phyloP scores from a whole-genome alignment of 2,888 invertebrate species.

The Deilephila porcellus region DNA sequence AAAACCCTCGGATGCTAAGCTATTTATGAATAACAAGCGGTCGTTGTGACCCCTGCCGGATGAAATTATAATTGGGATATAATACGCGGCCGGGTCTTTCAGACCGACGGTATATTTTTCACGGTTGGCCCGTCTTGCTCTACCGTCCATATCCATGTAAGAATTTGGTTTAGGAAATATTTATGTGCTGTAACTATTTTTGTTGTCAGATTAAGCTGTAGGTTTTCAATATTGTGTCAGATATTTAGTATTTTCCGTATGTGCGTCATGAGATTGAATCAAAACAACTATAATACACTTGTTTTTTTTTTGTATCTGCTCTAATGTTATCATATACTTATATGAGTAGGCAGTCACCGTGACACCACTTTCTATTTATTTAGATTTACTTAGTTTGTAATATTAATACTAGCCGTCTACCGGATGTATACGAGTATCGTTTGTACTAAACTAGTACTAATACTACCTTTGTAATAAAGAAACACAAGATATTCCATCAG shows the following conservation, averaged over 20 bases:
- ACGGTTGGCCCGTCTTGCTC: not conserved
- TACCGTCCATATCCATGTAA: not conserved
- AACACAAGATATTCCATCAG: not conserved
- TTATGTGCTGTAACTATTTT: not conserved
- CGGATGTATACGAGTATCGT: too few relatives aligned
- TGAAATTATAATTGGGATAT: slow-evolving; percentile 74
- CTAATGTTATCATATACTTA: too few relatives aligned
- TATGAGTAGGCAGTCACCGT: too few relatives aligned
- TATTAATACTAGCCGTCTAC: too few relatives aligned
- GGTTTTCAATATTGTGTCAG: too few relatives aligned
- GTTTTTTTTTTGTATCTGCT: too few relatives aligned
- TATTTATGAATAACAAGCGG: slow-evolving; percentile 76
- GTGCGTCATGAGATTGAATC: too few relatives aligned
- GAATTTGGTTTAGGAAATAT: not conserved
- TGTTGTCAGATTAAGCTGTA: not conserved
- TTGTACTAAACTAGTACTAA: not conserved
- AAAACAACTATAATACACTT: too few relatives aligned
- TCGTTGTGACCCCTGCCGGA: slow-evolving; percentile 59
- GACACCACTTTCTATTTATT: too few relatives aligned
- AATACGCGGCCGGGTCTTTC: slow-evolving; percentile 27
- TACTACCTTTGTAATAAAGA: not conserved
- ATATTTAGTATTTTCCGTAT: too few relatives aligned
- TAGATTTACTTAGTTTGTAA: too few relatives aligned
- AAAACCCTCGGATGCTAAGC: slow-evolving; percentile 74
- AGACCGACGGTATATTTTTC: slow-evolving; percentile 10